Evolutionary conservation across 2,797 vertebrate genomes (phyloP).

Genomic region (Mormyrops attenuatus): DNA sequence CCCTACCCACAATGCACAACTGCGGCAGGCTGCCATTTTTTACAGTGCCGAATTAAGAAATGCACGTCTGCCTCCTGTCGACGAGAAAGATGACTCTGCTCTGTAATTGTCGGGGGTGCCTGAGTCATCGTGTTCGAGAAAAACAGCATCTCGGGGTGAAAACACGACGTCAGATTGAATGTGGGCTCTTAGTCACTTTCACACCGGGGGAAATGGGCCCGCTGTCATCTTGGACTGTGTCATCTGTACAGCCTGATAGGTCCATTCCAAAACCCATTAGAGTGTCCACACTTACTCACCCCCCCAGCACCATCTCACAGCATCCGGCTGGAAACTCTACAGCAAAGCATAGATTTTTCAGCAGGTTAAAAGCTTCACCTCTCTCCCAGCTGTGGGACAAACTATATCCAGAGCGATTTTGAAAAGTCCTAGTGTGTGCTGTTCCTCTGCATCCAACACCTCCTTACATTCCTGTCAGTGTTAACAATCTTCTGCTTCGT

Average conservation of each 20-base stretch:
- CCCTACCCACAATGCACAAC: not conserved
- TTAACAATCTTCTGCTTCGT: not conserved
- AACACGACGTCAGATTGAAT: not conserved
- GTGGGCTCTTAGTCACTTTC: constrained; percentile 18
- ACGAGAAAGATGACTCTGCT: not conserved
- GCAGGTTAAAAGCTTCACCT: not conserved
- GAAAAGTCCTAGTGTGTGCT: not conserved
- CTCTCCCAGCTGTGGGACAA: not conserved
- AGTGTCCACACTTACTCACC: not conserved
- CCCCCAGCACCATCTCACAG: not conserved
- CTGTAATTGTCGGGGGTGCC: constrained; percentile 18
- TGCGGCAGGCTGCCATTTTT: not conserved
- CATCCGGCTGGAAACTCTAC: not conserved
- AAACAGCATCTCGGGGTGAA: not conserved
- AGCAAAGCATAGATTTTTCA: constrained; percentile 3
- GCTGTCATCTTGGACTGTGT: constrained; percentile 20
- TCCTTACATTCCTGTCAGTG: not conserved
- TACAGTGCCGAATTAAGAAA: not conserved
- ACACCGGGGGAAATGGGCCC: not conserved
- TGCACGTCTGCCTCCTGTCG: not conserved
- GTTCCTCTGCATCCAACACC: not conserved
- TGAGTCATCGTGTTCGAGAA: constrained; percentile 16
- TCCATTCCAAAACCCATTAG: constrained; percentile 20
- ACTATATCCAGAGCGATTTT: not conserved
- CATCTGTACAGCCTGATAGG: constrained; percentile 21